Base-by-base conservation (phyloP, 2,797 vertebrate species). In the Arremon aurantiirostris region DNA sequence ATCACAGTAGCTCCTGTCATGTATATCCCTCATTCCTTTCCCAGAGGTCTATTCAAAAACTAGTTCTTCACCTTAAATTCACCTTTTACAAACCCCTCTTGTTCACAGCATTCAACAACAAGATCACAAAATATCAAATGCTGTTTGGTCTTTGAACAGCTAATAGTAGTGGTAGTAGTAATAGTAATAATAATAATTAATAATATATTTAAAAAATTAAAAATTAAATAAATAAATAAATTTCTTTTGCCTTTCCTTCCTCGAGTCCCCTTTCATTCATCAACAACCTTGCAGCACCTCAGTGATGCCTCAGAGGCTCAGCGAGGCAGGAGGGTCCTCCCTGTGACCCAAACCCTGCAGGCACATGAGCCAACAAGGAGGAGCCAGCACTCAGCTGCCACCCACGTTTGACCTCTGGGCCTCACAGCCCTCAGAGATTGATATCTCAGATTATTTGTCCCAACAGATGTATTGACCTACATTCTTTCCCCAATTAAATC, bases 401-500 rank as follows among this genome's bases (percentile, higher is more conserved):
- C 4, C 2, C 30, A 49, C 28, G 1, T 34, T 22, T 39, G 61
- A 76, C 47, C 59, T 72, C 52, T n/a, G 66, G 35, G 50, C 41
- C 64, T 69, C 42, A 42, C 3, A 84, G 77, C 50, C 56, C 78
- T 46, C 2, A 0, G 64, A 76, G 68, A 39, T 14, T 63, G 82
- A 11, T 52, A 80, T 7, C 34, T 49, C 12, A 0, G 49, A 66
- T 86, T 77, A 72, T 55, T 86, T 84, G 63, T 63, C 44, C 77
- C 59, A n/a, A 19, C 41, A 69, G 55, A 65, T 72, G 61, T n/a
- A 82, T 18, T 68, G 86, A 92, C 66, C 78, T 82, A 75, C 59
- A 86, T 84, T 76, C 60, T 72, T 42, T 19, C 9, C 55, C 77
- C 78, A 95, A 52, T 79, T 82, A 91, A 35, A 85, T n/a, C 56